A percentile compares a stretch with the other conserved stretches of the same genome.
phyloP scores from a whole-genome alignment of 2,888 invertebrate species.

The Cantharis lateralis region DNA sequence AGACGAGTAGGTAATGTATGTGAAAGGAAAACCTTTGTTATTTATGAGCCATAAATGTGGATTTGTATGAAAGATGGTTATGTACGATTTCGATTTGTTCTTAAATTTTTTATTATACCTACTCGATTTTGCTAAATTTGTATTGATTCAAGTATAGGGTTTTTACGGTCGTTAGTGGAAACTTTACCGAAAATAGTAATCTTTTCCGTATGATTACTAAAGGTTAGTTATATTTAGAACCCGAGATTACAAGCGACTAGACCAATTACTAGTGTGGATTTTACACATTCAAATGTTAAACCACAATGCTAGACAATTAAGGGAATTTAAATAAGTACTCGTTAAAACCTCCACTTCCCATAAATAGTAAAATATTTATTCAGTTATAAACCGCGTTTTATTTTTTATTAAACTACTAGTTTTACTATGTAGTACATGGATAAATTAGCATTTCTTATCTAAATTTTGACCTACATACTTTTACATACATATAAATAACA shows the following conservation, averaged over 20 bases:
- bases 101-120: conserved; percentile 33
- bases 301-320: conserved; percentile 26
- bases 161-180: not conserved
- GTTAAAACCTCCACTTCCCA: not conserved
- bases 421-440: not conserved
- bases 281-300: conserved; percentile 36
- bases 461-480: not conserved
- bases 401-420: not conserved
- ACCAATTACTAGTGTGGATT: conserved; percentile 41
- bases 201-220: conserved; percentile 39
- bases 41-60: conserved; percentile 36
- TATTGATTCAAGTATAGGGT: not conserved
- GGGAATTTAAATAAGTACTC: not conserved
- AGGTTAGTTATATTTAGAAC: conserved; percentile 26
- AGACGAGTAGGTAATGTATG: conserved; percentile 34
- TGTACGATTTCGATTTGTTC: conserved; percentile 21
- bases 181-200: conserved; percentile 37
- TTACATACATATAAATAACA: conserved; percentile 10
- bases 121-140: conserved; percentile 32
- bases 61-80: conserved; percentile 33
- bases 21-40: conserved; percentile 33
- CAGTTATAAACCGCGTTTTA: not conserved
- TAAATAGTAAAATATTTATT: not conserved
- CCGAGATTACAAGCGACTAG: conserved; percentile 40
- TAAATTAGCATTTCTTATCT: not conserved